These are phyloP conservation scores for Spea hammondii DNA, from an alignment of 2,797 vertebrate genomes.

Conservation along the genomic window DNA sequence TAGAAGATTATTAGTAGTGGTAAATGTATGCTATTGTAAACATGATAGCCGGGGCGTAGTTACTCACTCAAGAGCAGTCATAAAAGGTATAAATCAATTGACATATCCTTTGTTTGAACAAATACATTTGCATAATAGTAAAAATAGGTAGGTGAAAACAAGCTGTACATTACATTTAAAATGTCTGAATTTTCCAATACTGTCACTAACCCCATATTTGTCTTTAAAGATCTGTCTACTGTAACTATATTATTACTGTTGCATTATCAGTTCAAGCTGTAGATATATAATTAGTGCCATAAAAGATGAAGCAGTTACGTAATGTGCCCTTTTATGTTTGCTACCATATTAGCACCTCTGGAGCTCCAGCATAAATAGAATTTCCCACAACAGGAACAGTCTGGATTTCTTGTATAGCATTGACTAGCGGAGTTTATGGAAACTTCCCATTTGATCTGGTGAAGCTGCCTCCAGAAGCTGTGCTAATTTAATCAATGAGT, in stretches of 20 bases:
- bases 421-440: too few species aligned
- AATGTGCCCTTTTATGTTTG: not conserved
- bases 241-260: conserved; percentile 43
- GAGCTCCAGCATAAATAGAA: not conserved
- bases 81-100: conserved; percentile 34
- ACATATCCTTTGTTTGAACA: conserved; percentile 41
- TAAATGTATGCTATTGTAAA: conserved; percentile 16
- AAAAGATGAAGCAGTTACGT: conserved; percentile 17
- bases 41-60: conserved; percentile 2
- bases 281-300: conserved; percentile 46
- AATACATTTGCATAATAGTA: conserved; percentile 16
- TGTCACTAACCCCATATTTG: conserved; percentile 33
- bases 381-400: not conserved
- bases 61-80: conserved; percentile 21
- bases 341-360: not conserved
- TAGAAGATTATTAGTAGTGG: not conserved
- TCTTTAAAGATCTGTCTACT: conserved; percentile 37
- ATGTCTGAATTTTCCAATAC: conserved; percentile 20
- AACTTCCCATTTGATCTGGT: too few species aligned
- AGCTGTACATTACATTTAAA: conserved; percentile 37
- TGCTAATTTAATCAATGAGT: too few species aligned
- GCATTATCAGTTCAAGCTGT: conserved; percentile 27
- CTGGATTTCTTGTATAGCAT: too few species aligned
- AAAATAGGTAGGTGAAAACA: conserved; percentile 34
- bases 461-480: too few species aligned